A percentile compares a stretch with the other conserved stretches of the same genome.
phyloP scores from a whole-genome alignment of 1,140 invertebrate genomes.

The Drosophila lacteicornis region DNA sequence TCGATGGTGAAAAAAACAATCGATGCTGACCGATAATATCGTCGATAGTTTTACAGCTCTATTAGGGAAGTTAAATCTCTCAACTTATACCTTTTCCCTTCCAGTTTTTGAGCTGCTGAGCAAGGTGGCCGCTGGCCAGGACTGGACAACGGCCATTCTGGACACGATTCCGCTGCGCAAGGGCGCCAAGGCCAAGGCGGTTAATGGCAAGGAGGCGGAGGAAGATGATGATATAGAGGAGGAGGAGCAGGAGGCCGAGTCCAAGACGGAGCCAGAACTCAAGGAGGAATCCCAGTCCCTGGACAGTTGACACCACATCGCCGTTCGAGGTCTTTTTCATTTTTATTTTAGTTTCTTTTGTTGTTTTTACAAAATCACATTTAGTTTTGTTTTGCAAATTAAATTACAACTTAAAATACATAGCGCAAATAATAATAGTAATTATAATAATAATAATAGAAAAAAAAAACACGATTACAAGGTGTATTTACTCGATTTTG shows the following conservation, averaged over 20 bases:
- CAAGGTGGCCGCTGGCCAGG: conserved; percentile 90
- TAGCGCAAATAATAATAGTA: conserved; percentile 35
- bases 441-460: conserved; percentile 15
- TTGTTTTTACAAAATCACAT: conserved; percentile 65
- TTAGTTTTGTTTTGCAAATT: conserved; percentile 66
- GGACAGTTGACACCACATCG: conserved; percentile 27
- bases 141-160: conserved; percentile 94
- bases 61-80: no score
- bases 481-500: conserved; percentile 16
- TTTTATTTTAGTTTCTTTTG: conserved; percentile 64
- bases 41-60: no score
- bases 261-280: background rate
- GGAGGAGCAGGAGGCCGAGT: background rate
- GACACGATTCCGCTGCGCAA: conserved; percentile 92
- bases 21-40: no score
- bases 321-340: conserved; percentile 53
- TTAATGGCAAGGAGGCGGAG: conserved; percentile 13
- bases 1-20: no score
- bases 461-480: conserved; percentile 6
- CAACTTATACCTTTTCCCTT: conserved; percentile 60
- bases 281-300: background rate
- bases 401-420: conserved; percentile 61
- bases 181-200: conserved; percentile 86
- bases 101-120: conserved; percentile 96
- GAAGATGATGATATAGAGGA: background rate